Conservation (phyloP, 2,113 vertebrate species). For the Strix aluco region DNA sequence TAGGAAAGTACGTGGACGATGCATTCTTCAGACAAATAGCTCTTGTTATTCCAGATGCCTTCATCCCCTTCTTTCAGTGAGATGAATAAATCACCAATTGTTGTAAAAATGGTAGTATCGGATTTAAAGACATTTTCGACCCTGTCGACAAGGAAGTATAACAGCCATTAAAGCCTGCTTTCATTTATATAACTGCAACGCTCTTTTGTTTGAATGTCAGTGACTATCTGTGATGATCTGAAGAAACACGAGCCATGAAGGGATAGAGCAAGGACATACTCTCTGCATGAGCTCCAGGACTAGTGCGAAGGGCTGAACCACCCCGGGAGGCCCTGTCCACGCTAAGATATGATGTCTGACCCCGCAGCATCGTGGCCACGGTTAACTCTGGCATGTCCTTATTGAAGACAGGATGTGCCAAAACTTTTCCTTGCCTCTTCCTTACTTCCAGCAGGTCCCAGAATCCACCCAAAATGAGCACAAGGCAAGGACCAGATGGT, state of each 20-base stretch:
- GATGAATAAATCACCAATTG: background rate
- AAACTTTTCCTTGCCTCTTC: background rate
- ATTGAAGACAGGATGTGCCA: background rate
- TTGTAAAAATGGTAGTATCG: background rate
- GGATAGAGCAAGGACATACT: background rate
- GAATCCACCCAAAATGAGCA: background rate
- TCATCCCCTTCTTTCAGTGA: background rate
- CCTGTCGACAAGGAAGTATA: background rate
- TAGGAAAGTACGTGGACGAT: background rate
- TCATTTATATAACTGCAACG: background rate
- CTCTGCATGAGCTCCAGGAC: background rate
- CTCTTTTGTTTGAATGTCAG: background rate
- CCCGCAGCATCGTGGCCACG: rapidly evolving
- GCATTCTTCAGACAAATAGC: constrained; percentile 10
- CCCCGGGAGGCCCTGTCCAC: background rate
- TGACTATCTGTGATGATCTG: background rate
- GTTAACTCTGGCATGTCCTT: background rate
- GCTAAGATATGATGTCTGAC: background rate
- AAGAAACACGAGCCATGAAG: background rate
- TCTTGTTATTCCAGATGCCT: background rate
- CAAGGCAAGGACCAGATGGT: background rate
- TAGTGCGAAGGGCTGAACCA: background rate
- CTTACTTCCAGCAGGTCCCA: background rate
- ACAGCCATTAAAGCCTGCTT: background rate
- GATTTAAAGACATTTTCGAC: background rate